Percentiles rank a stretch among this genome's conserved stretches.
These are phyloP conservation scores for Felis catus DNA, from an alignment of 2,113 vertebrate species.

Conservation along the genomic window DNA sequence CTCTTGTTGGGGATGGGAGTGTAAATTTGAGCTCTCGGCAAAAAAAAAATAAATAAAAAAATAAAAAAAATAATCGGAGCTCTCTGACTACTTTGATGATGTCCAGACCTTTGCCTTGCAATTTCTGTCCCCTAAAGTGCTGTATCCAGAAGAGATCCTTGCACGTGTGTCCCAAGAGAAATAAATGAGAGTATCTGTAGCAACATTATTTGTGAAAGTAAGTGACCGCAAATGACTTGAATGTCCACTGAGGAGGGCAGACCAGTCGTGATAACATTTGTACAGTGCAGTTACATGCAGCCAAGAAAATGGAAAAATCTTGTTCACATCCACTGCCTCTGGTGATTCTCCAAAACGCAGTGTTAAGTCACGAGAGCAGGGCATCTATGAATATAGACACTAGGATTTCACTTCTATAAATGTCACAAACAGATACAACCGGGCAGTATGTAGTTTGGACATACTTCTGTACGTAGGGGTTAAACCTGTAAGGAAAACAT, in stretches of 20 bases:
- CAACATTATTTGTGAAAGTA: background rate
- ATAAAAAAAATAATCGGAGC: background rate
- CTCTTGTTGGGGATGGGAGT: background rate
- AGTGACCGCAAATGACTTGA: background rate
- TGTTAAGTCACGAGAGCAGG: background rate
- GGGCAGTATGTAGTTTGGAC: background rate
- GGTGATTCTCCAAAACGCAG: background rate
- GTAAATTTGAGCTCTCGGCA: background rate
- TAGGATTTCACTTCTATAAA: background rate
- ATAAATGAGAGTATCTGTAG: background rate
- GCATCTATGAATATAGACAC: rapidly evolving
- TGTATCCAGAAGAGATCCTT: background rate
- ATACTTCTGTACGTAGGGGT: background rate
- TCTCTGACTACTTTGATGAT: no score
- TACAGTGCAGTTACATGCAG: background rate
- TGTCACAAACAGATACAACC: background rate
- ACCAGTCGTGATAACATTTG: no score
- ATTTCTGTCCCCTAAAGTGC: rapidly evolving
- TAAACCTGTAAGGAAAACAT: background rate
- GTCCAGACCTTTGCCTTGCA: background rate
- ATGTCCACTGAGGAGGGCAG: background rate
- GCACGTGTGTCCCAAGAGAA: rapidly evolving
- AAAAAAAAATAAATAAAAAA: background rate
- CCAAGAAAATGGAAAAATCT: background rate
- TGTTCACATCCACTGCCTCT: background rate